Percentiles rank a stretch among this genome's conserved stretches.
phyloP scores from a whole-genome alignment of 1,140 invertebrate genomes.

The Periplaneta americana region DNA sequence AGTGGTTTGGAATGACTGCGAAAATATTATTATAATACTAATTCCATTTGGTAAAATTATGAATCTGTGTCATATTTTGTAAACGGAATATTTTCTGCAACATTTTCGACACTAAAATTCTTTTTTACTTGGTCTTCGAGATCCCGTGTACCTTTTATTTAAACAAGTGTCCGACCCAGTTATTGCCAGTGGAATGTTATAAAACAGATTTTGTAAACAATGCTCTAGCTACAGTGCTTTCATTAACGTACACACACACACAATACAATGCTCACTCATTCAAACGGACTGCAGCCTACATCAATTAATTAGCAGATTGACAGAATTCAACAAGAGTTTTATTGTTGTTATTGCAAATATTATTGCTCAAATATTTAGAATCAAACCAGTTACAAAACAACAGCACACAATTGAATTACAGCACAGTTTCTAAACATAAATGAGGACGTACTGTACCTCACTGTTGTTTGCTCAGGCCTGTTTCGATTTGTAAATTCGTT shows the following conservation, averaged over 20 bases:
- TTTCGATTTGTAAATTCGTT: not conserved
- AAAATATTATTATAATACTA: too few species aligned
- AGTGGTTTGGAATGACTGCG: too few species aligned
- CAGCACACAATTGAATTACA: not conserved
- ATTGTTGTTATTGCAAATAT: not conserved
- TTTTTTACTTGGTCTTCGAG: not conserved
- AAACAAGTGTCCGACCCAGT: not conserved
- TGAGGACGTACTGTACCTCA: not conserved
- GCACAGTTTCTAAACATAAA: not conserved
- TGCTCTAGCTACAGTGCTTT: not conserved
- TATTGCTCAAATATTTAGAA: not conserved
- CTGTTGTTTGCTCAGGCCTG: too few species aligned
- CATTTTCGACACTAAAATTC: not conserved
- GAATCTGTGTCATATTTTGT: too few species aligned
- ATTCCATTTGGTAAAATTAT: too few species aligned
- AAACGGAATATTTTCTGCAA: too few species aligned
- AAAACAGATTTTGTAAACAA: not conserved
- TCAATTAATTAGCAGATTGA: not conserved
- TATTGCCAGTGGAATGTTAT: conserved; percentile 2
- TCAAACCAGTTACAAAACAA: not conserved
- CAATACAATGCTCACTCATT: not conserved
- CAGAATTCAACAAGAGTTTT: not conserved
- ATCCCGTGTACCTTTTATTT: not conserved
- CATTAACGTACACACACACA: not conserved
- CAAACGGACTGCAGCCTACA: not conserved